Evolutionary conservation across 2,797 vertebrate genomes (phyloP).

Genomic region (Chiloscyllium punctatum): DNA sequence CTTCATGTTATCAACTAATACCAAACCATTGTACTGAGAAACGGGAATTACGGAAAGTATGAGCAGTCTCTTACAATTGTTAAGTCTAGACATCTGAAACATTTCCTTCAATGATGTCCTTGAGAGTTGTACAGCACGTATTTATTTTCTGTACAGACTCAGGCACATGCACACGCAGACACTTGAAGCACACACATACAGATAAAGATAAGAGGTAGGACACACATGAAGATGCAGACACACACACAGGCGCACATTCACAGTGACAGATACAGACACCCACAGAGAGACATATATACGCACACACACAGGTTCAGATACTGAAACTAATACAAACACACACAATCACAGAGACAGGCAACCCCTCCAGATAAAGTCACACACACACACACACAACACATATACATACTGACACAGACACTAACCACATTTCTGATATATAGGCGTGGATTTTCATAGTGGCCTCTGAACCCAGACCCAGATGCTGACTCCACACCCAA

Average conservation of each 20-base stretch:
- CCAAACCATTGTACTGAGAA: background rate
- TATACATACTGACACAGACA: too few relatives aligned
- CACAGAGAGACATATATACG: too few relatives aligned
- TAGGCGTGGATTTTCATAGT: background rate
- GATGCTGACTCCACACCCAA: too few relatives aligned
- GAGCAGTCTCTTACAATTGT: background rate
- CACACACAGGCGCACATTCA: too few relatives aligned
- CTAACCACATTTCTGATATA: background rate
- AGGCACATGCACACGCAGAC: background rate
- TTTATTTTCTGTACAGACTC: background rate
- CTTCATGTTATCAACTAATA: background rate
- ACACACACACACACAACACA: background rate
- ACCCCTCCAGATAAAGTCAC: background rate
- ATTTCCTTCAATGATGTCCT: conserved; percentile 7
- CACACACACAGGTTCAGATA: background rate
- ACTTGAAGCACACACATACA: background rate
- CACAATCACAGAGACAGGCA: background rate
- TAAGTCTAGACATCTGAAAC: conserved; percentile 6
- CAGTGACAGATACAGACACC: too few relatives aligned
- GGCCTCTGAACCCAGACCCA: too few relatives aligned
- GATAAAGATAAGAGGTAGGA: too few relatives aligned
- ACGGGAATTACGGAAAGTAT: background rate
- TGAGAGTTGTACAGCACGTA: background rate
- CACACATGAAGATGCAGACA: background rate
- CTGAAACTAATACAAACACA: background rate